phyloP scores from a whole-genome alignment of 2,888 invertebrate species.

The Hoplodrina blanda region DNA sequence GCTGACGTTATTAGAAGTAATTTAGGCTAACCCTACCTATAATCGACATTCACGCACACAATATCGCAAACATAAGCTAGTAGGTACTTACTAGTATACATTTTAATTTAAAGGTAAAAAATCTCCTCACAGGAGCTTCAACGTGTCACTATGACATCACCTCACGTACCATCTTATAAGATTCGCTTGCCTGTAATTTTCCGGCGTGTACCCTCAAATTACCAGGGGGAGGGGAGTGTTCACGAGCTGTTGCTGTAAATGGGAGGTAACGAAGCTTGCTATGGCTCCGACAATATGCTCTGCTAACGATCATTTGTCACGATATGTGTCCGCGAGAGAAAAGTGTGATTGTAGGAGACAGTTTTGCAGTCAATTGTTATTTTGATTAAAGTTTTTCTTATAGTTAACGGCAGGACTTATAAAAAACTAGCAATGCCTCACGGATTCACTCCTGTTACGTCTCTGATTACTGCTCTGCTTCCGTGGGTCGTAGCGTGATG shows the following conservation, averaged over 20 bases:
- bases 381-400: no score
- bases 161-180: constrained; percentile 42
- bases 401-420: no score
- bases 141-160: constrained; percentile 26
- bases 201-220: constrained; percentile 68
- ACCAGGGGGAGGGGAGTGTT: constrained; percentile 54
- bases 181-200: constrained; percentile 66
- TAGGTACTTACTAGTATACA: no score
- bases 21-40: no score
- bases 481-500: no score
- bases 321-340: constrained; percentile 12
- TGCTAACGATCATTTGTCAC: constrained; percentile 46
- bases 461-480: no score
- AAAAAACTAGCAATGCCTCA: no score
- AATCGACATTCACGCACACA: no score
- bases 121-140: not conserved
- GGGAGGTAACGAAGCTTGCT: constrained; percentile 61
- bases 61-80: no score
- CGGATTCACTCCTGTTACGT: no score
- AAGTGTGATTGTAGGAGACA: not conserved
- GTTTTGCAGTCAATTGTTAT: not conserved
- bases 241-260: constrained; percentile 65
- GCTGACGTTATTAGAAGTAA: no score
- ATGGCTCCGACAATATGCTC: constrained; percentile 14
- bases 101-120: not conserved